Evolutionary conservation across 2,888 invertebrate genomes (phyloP).

Genomic region (Ectemnius cavifrons): DNA sequence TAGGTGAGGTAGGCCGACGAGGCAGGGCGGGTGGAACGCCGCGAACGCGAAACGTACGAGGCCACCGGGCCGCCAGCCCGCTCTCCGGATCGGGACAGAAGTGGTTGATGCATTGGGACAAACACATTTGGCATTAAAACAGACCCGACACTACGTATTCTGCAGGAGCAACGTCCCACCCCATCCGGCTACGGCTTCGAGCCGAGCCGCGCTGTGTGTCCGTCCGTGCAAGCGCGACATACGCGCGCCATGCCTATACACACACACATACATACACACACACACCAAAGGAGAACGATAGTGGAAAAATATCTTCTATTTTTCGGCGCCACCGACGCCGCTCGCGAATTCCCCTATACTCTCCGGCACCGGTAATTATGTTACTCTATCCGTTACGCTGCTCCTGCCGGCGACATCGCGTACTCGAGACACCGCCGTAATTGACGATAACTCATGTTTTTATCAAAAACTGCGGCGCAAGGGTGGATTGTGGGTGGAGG

Average conservation of each 20-base stretch:
- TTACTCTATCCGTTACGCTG: constrained; percentile 20
- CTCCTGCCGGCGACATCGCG: constrained; percentile 11
- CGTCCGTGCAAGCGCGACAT: constrained; percentile 5
- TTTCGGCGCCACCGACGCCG: constrained; percentile 30
- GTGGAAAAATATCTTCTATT: constrained; percentile 14
- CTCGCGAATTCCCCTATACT: constrained; percentile 15
- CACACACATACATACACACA: constrained; percentile 3
- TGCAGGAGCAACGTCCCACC: constrained; percentile 47
- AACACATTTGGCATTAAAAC: constrained; percentile 69
- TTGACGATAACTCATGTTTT: too few species aligned
- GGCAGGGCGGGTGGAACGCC: constrained; percentile 22
- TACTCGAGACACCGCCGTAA: too few species aligned
- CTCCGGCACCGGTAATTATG: constrained; percentile 15
- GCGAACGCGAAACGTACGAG: constrained; percentile 46
- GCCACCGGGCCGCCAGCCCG: constrained; percentile 41
- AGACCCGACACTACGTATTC: constrained; percentile 57
- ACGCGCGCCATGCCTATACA: not conserved
- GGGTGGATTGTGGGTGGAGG: too few species aligned
- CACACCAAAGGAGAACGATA: constrained; percentile 4
- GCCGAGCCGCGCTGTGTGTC: not conserved
- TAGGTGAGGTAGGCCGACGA: constrained; percentile 21
- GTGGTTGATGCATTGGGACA: constrained; percentile 68
- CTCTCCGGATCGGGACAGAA: constrained; percentile 59
- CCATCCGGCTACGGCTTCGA: too few species aligned
- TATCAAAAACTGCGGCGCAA: too few species aligned